Conservation (phyloP, 2,797 vertebrate genomes). For the Saxicola maurus region DNA sequence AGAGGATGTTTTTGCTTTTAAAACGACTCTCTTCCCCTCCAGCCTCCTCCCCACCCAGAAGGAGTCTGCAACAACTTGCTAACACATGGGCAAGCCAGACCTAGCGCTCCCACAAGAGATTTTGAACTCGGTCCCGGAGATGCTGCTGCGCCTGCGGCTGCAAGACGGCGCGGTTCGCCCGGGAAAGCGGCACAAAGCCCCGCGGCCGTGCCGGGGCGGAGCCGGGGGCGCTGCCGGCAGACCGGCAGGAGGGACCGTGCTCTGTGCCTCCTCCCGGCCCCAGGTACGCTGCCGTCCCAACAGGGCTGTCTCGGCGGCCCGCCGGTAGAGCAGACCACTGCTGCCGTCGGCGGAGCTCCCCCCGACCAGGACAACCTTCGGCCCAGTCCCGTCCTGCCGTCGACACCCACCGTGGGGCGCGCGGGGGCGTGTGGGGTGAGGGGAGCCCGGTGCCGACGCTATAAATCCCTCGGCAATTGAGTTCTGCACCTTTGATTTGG, state of each 20-base stretch:
- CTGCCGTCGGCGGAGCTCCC: background rate
- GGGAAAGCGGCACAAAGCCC: background rate
- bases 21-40: background rate
- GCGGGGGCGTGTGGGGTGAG: background rate
- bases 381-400: background rate
- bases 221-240: background rate
- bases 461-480: slow-evolving; percentile 67
- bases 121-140: background rate
- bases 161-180: background rate
- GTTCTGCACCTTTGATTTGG: slow-evolving; percentile 74
- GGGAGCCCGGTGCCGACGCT: background rate
- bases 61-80: background rate
- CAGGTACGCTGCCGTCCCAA: background rate
- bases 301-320: background rate
- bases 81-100: background rate
- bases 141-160: background rate
- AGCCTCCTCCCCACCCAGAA: background rate
- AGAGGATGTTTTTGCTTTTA: background rate
- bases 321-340: too few species aligned
- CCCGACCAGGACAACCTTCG: background rate
- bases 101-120: background rate
- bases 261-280: background rate
- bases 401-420: background rate
- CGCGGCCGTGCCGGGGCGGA: background rate
- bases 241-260: too few species aligned